Conservation (phyloP, 1,140 invertebrate genomes). For the Saccostrea glomerata region DNA sequence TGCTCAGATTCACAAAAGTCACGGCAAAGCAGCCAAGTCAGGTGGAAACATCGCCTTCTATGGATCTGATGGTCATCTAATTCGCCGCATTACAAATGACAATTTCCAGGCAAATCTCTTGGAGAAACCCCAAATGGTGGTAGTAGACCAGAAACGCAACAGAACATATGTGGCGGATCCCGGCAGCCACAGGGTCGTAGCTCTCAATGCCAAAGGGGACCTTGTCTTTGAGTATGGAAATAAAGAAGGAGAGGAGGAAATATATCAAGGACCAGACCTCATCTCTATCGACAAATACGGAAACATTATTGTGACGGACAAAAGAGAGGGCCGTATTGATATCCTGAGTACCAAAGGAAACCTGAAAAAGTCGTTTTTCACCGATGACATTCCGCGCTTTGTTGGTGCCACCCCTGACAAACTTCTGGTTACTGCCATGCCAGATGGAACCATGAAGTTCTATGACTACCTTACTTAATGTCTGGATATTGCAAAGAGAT, state of each 20-base stretch:
- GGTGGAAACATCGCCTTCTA: conserved; percentile 74
- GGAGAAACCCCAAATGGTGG: conserved; percentile 69
- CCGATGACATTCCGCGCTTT: conserved; percentile 67
- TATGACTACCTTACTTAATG: conserved; percentile 64
- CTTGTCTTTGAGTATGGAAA: conserved; percentile 73
- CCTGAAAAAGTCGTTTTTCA: conserved; percentile 67
- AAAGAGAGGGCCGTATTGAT: conserved; percentile 69
- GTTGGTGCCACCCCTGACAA: conserved; percentile 68
- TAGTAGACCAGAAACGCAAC: conserved; percentile 60
- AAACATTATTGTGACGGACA: conserved; percentile 72
- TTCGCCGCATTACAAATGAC: conserved; percentile 70
- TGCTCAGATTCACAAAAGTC: conserved; percentile 56
- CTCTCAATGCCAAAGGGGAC: conserved; percentile 63
- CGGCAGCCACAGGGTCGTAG: conserved; percentile 68
- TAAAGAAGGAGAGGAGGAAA: conserved; percentile 67
- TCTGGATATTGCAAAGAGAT: not conserved
- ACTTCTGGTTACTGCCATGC: conserved; percentile 64
- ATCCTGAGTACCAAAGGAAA: conserved; percentile 67
- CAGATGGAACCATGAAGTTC: conserved; percentile 68
- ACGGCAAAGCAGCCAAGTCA: conserved; percentile 66
- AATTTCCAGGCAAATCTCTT: conserved; percentile 65
- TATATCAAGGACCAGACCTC: conserved; percentile 71
- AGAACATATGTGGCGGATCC: conserved; percentile 70
- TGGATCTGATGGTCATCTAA: conserved; percentile 63
- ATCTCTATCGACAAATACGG: conserved; percentile 66